These are phyloP conservation scores for Proisotoma minuta DNA, from an alignment of 2,888 invertebrate genomes.

Conservation along the genomic window DNA sequence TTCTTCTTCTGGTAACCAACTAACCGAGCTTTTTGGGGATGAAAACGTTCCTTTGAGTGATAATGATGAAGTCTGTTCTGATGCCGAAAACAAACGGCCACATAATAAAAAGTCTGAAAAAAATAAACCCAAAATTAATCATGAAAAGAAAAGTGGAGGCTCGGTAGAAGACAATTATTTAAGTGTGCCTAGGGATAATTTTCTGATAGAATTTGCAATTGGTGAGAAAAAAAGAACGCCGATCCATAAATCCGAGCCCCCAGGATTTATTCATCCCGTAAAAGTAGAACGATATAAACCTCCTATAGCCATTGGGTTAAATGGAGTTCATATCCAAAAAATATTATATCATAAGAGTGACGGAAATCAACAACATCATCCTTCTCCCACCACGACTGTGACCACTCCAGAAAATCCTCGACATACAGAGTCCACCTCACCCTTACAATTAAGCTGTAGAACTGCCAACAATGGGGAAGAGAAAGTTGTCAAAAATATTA, in stretches of 20 bases:
- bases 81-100: slow-evolving; percentile 9
- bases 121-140: slow-evolving; percentile 1
- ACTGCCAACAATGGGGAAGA: background rate
- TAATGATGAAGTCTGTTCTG: background rate
- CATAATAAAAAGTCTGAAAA: slow-evolving; percentile 16
- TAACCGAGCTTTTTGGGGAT: slow-evolving; percentile 36
- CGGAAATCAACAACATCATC: slow-evolving; percentile 11
- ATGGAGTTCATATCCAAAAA: slow-evolving; percentile 38
- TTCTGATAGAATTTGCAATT: slow-evolving; percentile 31
- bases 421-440: slow-evolving; percentile 11
- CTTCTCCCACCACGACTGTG: slow-evolving; percentile 32
- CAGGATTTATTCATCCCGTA: slow-evolving; percentile 27
- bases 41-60: slow-evolving; percentile 23
- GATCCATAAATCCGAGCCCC: slow-evolving; percentile 11
- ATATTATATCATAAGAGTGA: slow-evolving; percentile 38
- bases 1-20: slow-evolving; percentile 24
- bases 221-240: slow-evolving; percentile 28
- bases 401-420: slow-evolving; percentile 36
- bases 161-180: slow-evolving; percentile 30
- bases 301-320: slow-evolving; percentile 33
- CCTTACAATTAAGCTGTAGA: background rate
- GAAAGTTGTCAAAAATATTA: no score
- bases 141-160: slow-evolving; percentile 7
- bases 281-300: slow-evolving; percentile 31
- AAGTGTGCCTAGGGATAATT: slow-evolving; percentile 35